Base-by-base conservation (phyloP, 2,113 vertebrate species). In the Sceloporus undulatus region DNA sequence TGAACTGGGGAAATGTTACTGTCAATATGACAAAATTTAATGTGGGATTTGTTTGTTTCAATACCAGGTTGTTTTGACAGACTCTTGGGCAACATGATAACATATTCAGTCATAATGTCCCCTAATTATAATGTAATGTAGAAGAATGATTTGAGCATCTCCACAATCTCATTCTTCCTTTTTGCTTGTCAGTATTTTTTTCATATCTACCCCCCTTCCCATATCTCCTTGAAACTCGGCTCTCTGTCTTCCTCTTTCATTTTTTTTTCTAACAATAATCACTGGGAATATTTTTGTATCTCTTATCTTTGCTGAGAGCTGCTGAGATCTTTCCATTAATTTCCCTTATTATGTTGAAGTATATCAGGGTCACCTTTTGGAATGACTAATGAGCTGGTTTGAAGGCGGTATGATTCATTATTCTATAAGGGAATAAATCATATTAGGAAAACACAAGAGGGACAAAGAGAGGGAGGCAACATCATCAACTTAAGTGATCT, bases 331-430 rank as follows among this genome's bases (percentile, higher is more conserved):
- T 65, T 66, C 29, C n/a, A 65, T 85, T 88, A 77, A 65, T 71
- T 91, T 42, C 23, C 38, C 27, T 87, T 83, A 73, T 83, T 83
- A 90, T 73, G 34, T 73, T 83, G 54, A 82, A 83, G 84, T 83
- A 71, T 77, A 52, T 38, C 19, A 71, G 83, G 86, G 78, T 73
- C 83, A 79, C n/a, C 79, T 88, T 78, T 88, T 85, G n/a, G 90
- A 88, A 78, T 83, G 84, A 76, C 84, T 88, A 85, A 78, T 88
- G 87, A 82, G 29, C 90, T 83, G 80, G 73, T 83, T 71, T 83
- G 75, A 83, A 86, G 73, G 25, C 38, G 59, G 65, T 14, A 38
- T 86, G 79, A 82, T 86, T 82, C 85, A 83, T 82, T 77, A 82
- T 78, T 82, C 48, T 14, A 11, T 70, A 86, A 82, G 73, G 84